Evolutionary conservation across 2,113 vertebrate species (phyloP), one percentile per base, ranked within the genome.

Genomic region (Entomyzon cyanotis): DNA sequence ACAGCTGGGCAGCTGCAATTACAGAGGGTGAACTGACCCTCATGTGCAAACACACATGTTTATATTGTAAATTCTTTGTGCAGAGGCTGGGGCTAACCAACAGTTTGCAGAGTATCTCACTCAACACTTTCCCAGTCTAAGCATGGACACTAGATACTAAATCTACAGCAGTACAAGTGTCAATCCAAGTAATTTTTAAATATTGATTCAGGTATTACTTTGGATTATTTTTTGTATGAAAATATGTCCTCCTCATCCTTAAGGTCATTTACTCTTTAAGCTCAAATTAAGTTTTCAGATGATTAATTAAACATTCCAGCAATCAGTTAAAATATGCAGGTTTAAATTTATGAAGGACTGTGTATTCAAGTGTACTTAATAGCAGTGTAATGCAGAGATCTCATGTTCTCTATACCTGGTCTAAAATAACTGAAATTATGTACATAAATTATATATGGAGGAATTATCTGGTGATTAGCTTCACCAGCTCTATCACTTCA

Each of bases 1-100:
- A 93, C 84, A 95, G 87, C 95, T 87, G 93, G 89, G 58, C 87
- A 89, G 87, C 89, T 69, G 78, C 81, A 94, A 93, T 91, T 79
- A 62, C 89, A 73, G 74, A 68, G 23, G 58, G 37, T 70, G 60
- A 84, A 25, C 81, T 95, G 94, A 95, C 84, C 92, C 84, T 84
- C 41, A 7, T 89, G 91, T 87, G 94, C 84, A 97, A 96, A 96
- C 81, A 95, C 41, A 59, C 0, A 0, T 77, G 83, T 92, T 95
- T 96, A 75, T 86, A 70, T 93, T 93, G 96, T 50, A 90, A 94
- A 95, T 93, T 95, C 91, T 92, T 96, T 63, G 33, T 50, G 88
- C 79, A n/a, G 56, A 42, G 52, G 44, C 42, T 84, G 58, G 33
- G 13, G 70, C 47, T 77, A 58, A 67, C 55, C 60, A 80, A 47